phyloP scores from a whole-genome alignment of 1,140 invertebrate species.

The Ostrea denselamellosa region DNA sequence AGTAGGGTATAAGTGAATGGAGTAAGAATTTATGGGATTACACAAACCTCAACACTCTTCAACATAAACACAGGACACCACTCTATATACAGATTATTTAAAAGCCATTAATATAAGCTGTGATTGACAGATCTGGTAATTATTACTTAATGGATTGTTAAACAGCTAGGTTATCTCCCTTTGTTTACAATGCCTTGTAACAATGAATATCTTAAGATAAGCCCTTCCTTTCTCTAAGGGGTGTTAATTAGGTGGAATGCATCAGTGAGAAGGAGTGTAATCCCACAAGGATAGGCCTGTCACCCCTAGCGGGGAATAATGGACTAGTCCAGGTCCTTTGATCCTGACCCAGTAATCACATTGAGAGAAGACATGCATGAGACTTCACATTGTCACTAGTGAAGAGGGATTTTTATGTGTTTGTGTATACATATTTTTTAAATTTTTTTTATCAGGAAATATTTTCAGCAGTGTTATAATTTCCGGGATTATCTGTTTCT shows the following conservation, averaged over 20 bases:
- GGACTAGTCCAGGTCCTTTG: constrained; percentile 27
- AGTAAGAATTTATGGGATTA: no score
- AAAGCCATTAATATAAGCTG: neutral
- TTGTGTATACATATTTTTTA: neutral
- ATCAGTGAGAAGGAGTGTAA: neutral
- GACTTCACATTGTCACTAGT: constrained; percentile 2
- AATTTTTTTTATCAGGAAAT: constrained; percentile 1
- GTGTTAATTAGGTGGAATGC: constrained; percentile 34
- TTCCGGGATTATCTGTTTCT: neutral
- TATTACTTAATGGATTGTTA: neutral
- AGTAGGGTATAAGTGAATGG: no score
- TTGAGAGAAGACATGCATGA: neutral
- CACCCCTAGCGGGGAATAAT: constrained; percentile 26
- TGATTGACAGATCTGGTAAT: constrained; percentile 18
- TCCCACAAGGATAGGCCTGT: neutral
- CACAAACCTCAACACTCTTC: neutral
- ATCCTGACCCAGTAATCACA: constrained; percentile 32
- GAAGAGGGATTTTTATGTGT: neutral
- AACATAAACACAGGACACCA: neutral
- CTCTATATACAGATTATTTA: neutral
- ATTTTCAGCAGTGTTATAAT: neutral
- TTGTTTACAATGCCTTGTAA: constrained; percentile 18
- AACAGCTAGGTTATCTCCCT: neutral
- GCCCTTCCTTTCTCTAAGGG: neutral
- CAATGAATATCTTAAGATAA: constrained; percentile 17